Evolutionary conservation across 2,797 vertebrate genomes (phyloP).

Genomic region (Notolabrus celidotus): DNA sequence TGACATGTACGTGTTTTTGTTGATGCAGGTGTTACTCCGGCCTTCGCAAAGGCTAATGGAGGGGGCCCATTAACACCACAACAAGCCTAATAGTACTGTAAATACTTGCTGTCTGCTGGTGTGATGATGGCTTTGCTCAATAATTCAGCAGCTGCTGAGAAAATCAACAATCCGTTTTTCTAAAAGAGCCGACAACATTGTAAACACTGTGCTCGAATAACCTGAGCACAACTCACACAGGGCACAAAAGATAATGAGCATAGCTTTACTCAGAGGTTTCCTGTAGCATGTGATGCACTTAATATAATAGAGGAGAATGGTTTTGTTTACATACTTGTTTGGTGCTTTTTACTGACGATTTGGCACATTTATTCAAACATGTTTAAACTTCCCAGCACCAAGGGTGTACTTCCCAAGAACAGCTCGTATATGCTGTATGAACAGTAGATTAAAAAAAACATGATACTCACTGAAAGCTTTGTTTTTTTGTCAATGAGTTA

Average conservation of each 20-base stretch:
- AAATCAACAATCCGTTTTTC: slow-evolving; percentile 65
- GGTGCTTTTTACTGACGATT: background rate
- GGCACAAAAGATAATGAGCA: background rate
- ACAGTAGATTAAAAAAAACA: too few species aligned
- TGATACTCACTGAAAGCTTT: too few species aligned
- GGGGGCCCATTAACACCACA: slow-evolving; percentile 72
- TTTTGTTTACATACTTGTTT: background rate
- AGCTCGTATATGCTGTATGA: too few species aligned
- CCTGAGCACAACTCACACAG: background rate
- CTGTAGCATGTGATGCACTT: background rate
- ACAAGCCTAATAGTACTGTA: slow-evolving; percentile 75
- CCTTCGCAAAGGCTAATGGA: slow-evolving; percentile 71
- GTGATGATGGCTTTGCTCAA: slow-evolving; percentile 76
- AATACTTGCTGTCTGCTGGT: slow-evolving; percentile 70
- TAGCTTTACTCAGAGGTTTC: slow-evolving; percentile 1
- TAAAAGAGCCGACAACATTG: slow-evolving; percentile 47
- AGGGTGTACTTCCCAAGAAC: too few species aligned
- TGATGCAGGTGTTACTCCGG: slow-evolving; percentile 77
- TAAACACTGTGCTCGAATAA: slow-evolving; percentile 48
- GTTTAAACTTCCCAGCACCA: too few species aligned
- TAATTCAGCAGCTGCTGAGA: slow-evolving; percentile 77
- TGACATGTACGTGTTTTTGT: slow-evolving; percentile 54
- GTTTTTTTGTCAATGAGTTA: too few species aligned
- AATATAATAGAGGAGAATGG: background rate
- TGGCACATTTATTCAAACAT: too few species aligned